Conservation (phyloP, 2,113 vertebrate genomes). For the Atlantisia rogersi region DNA sequence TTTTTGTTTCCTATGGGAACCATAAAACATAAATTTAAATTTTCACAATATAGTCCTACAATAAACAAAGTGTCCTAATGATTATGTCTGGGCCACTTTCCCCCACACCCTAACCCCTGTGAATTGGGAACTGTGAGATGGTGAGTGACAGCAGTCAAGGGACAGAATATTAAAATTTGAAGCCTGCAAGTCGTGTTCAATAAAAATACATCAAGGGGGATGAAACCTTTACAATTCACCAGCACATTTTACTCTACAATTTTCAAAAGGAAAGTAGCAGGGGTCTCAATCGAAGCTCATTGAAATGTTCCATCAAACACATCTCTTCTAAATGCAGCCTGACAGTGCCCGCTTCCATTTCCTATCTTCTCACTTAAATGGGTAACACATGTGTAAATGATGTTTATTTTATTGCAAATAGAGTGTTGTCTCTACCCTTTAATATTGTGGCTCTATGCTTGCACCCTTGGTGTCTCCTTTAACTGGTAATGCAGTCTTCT, state of each 20-base stretch:
- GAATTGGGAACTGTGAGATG: neutral
- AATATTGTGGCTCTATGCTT: neutral
- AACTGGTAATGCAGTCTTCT: neutral
- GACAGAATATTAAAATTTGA: slow-evolving; percentile 73
- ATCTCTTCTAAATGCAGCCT: slow-evolving; percentile 64
- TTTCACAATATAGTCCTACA: neutral
- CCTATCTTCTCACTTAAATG: slow-evolving; percentile 68
- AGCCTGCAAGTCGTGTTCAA: slow-evolving; percentile 56
- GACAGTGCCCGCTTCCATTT: slow-evolving; percentile 57
- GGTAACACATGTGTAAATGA: slow-evolving; percentile 44
- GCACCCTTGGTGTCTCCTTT: neutral
- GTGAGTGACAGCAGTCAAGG: slow-evolving; percentile 60
- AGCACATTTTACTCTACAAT: slow-evolving; percentile 59
- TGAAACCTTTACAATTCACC: slow-evolving; percentile 70
- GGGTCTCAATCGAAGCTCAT: slow-evolving; percentile 50
- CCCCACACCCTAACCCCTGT: neutral
- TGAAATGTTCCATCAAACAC: slow-evolving; percentile 62
- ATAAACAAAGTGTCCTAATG: slow-evolving; percentile 24
- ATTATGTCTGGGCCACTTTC: slow-evolving; percentile 7
- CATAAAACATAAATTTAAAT: slow-evolving; percentile 13
- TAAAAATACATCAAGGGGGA: slow-evolving; percentile 70
- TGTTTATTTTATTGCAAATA: slow-evolving; percentile 69
- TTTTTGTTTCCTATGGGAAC: slow-evolving; percentile 3
- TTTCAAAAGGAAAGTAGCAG: slow-evolving; percentile 69
- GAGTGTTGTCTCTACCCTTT: slow-evolving; percentile 32